Percentiles rank a stretch among this genome's conserved stretches.
Evolutionary conservation across 64 coral and sea anemone species (phyloP).

Genomic region (Acropora tenuis): DNA sequence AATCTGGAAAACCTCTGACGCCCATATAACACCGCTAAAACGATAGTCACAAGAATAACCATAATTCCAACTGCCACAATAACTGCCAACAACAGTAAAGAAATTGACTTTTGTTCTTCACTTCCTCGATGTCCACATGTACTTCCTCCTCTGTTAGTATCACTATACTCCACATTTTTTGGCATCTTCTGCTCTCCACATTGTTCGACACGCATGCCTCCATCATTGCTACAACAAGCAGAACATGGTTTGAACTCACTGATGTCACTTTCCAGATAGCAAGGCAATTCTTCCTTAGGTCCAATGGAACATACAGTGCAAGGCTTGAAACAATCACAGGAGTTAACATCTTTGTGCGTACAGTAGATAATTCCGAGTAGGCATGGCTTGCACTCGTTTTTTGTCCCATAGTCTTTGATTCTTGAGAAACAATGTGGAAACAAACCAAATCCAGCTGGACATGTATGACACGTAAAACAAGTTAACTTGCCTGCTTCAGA

Average conservation of each 20-base stretch:
- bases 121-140: background rate
- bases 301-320: slow-evolving; percentile 35
- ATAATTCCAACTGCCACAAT: too few relatives aligned
- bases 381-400: background rate
- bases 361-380: background rate
- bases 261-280: too few relatives aligned
- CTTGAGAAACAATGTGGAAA: background rate
- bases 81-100: background rate
- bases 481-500: too few relatives aligned
- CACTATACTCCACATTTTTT: background rate
- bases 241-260: too few relatives aligned
- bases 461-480: too few relatives aligned
- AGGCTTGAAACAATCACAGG: slow-evolving; percentile 2
- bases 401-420: too few relatives aligned
- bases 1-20: too few relatives aligned
- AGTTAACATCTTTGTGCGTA: background rate
- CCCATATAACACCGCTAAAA: too few relatives aligned
- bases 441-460: too few relatives aligned
- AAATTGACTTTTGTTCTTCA: background rate
- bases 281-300: slow-evolving; percentile 13
- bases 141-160: background rate
- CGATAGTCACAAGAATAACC: background rate
- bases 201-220: background rate
- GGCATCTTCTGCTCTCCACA: slow-evolving; percentile 30
- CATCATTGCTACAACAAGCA: too few relatives aligned